phyloP scores from a whole-genome alignment of 1,140 invertebrate species.

The Cyclargus thomasi region DNA sequence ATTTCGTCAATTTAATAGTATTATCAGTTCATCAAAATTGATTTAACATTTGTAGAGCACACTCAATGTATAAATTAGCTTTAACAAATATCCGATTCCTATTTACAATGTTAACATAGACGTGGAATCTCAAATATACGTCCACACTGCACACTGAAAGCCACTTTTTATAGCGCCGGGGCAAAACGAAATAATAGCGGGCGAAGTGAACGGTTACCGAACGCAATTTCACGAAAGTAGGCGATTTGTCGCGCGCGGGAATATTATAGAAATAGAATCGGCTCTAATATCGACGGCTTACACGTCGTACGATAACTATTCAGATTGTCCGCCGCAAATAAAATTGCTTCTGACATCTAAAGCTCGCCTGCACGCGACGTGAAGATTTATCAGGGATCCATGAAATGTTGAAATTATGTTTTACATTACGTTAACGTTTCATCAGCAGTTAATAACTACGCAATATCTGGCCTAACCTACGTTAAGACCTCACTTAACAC shows the following conservation, averaged over 20 bases:
- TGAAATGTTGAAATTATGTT: neutral
- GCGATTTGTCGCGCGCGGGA: conserved; percentile 31
- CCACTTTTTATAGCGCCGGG: neutral
- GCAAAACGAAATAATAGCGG: conserved; percentile 17
- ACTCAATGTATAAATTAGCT: no score
- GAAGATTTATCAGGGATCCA: conserved; percentile 19
- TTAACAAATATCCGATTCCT: no score
- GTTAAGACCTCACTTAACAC: no score
- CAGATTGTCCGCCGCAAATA: conserved; percentile 24
- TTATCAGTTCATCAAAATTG: no score
- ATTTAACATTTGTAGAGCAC: no score
- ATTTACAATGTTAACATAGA: no score
- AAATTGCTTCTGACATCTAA: conserved; percentile 28
- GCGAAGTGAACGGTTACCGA: conserved; percentile 21
- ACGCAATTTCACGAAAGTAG: conserved; percentile 31
- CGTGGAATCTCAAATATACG: no score
- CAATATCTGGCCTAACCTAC: no score
- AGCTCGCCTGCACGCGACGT: conserved; percentile 26
- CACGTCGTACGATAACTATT: conserved; percentile 23
- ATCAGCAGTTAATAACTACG: no score
- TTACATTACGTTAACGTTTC: no score
- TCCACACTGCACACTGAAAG: no score
- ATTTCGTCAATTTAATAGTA: no score
- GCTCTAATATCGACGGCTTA: conserved; percentile 31
- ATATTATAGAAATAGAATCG: conserved; percentile 34